Conservation (phyloP, 2,888 invertebrate genomes). For the Tigriopus californicus region DNA sequence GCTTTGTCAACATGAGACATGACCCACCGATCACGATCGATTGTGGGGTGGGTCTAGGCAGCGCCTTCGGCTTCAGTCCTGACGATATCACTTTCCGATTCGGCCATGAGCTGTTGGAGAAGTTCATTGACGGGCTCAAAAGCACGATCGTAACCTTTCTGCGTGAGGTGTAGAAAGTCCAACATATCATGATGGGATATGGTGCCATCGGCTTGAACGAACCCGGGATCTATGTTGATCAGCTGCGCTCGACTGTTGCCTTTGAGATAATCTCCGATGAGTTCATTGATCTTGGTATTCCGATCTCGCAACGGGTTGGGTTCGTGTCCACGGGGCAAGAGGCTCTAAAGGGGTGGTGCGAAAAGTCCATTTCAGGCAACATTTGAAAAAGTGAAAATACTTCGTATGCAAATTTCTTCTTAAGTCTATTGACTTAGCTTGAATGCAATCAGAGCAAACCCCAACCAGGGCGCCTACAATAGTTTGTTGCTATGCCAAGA, state of each 20-base stretch:
- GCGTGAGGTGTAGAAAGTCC: slow-evolving; percentile 71
- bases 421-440: too few species aligned
- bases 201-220: slow-evolving; percentile 40
- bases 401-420: too few species aligned
- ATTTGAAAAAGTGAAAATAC: too few species aligned
- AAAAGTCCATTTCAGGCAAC: too few species aligned
- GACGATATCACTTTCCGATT: slow-evolving; percentile 28
- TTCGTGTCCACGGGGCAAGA: slow-evolving; percentile 68
- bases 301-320: slow-evolving; percentile 62
- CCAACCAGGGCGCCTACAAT: too few species aligned
- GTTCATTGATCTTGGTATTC: slow-evolving; percentile 50
- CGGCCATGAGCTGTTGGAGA: slow-evolving; percentile 51
- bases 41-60: neutral
- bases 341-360: slow-evolving; percentile 48
- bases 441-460: too few species aligned
- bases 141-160: slow-evolving; percentile 64
- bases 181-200: slow-evolving; percentile 80
- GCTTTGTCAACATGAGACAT: too few species aligned
- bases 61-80: slow-evolving; percentile 11
- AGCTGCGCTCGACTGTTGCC: slow-evolving; percentile 44
- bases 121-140: slow-evolving; percentile 68
- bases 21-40: too few species aligned
- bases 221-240: slow-evolving; percentile 55
- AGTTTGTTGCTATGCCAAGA: too few species aligned
- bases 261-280: slow-evolving; percentile 44